Percentiles rank a stretch among this genome's conserved stretches.
phyloP scores from a whole-genome alignment of 92 coral and sea anemone species.

The Epizoanthus stellaris region DNA sequence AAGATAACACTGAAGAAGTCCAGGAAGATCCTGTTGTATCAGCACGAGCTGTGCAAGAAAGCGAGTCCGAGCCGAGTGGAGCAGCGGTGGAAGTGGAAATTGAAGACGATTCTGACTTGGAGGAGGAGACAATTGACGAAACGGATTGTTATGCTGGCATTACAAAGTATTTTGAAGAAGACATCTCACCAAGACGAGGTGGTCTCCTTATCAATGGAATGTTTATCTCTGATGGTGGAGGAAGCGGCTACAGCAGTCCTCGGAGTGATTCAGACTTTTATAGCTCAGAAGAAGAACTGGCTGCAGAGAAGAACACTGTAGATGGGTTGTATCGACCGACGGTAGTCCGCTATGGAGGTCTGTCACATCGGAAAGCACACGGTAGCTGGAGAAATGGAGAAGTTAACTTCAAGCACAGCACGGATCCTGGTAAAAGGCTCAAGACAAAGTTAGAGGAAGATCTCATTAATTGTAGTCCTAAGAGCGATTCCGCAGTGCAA shows the following conservation, averaged over 20 bases:
- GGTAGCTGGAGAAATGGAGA: constrained; percentile 12
- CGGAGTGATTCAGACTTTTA: constrained; percentile 74
- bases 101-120: constrained; percentile 39
- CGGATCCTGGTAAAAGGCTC: constrained; percentile 40
- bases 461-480: constrained; percentile 37
- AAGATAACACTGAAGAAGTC: background rate
- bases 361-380: background rate
- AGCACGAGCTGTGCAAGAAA: background rate
- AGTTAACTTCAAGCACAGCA: constrained; percentile 29
- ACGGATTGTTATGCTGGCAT: constrained; percentile 47
- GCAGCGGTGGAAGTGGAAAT: background rate
- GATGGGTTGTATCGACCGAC: background rate
- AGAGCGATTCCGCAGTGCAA: constrained; percentile 46
- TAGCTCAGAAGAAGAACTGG: constrained; percentile 69
- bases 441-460: background rate
- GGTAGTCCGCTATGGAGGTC: background rate
- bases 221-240: constrained; percentile 45
- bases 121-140: constrained; percentile 43
- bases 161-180: constrained; percentile 53
- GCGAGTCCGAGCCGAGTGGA: background rate
- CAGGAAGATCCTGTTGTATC: background rate
- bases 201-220: constrained; percentile 79
- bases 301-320: background rate
- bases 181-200: constrained; percentile 34
- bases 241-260: constrained; percentile 15